phyloP scores from a whole-genome alignment of 2,888 invertebrate genomes.

The Pyrochroa serraticornis region DNA sequence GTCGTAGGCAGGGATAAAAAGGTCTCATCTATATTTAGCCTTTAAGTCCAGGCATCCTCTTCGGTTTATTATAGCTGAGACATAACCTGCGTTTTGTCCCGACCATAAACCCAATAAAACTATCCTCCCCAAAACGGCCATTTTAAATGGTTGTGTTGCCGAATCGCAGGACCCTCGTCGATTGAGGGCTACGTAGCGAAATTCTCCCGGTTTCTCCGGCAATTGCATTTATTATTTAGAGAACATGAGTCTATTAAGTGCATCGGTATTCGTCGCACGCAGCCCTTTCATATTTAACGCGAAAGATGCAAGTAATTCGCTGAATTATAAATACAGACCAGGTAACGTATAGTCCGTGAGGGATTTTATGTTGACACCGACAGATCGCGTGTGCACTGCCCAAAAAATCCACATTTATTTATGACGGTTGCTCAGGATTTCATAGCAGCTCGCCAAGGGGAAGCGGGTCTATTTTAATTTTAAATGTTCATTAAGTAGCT shows the following conservation, averaged over 20 bases:
- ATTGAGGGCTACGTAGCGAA: constrained; percentile 10
- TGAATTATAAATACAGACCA: constrained; percentile 48
- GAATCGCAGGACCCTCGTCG: constrained; percentile 1
- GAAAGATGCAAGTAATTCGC: constrained; percentile 47
- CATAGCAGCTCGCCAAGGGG: not conserved
- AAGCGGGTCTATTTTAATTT: not conserved
- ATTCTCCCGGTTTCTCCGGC: constrained; percentile 14
- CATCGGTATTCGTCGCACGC: constrained; percentile 52
- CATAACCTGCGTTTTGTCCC: constrained; percentile 8
- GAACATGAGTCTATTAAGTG: constrained; percentile 51
- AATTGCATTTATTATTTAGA: constrained; percentile 52
- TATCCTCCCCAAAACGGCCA: not conserved
- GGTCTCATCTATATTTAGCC: constrained; percentile 19
- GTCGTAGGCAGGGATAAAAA: constrained; percentile 10
- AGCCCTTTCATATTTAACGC: constrained; percentile 50
- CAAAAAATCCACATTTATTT: constrained; percentile 9
- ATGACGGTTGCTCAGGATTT: constrained; percentile 6
- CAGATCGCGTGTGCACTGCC: constrained; percentile 10
- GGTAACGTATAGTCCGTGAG: constrained; percentile 35
- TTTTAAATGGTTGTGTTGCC: constrained; percentile 9
- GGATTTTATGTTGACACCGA: constrained; percentile 28
- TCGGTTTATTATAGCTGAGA: constrained; percentile 14
- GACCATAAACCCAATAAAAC: constrained; percentile 7
- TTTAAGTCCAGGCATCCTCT: constrained; percentile 14
- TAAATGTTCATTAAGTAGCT: too few species aligned